Conservation (phyloP, 2,797 vertebrate genomes). For the Rhynchotus rufescens region DNA sequence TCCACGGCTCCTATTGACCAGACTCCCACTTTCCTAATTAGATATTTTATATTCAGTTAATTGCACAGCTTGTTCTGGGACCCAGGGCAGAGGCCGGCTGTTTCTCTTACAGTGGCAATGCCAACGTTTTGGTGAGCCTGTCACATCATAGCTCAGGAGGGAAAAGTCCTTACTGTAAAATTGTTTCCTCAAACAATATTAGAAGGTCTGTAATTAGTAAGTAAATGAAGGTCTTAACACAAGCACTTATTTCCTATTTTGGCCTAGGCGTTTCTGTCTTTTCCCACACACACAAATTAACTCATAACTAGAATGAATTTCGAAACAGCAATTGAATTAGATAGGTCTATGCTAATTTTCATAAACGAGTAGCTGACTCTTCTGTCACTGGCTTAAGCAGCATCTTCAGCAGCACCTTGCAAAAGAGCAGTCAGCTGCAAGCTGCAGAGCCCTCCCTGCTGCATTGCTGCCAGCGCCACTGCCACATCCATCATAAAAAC, state of each 20-base stretch:
- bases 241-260: neutral
- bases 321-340: neutral
- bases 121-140: neutral
- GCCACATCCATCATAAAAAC: slow-evolving; percentile 18
- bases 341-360: neutral
- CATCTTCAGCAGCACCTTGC: neutral
- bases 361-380: neutral
- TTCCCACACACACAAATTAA: neutral
- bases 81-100: neutral
- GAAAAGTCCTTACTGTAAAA: neutral
- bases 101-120: neutral
- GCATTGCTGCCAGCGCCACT: neutral
- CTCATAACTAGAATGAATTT: neutral
- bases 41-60: neutral
- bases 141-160: neutral
- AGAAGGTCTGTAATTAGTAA: too few species aligned
- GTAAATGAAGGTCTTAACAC: neutral
- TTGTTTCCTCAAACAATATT: neutral
- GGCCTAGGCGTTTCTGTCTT: neutral
- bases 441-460: neutral
- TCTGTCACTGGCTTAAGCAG: neutral
- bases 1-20: neutral
- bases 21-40: neutral
- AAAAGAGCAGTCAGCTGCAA: neutral
- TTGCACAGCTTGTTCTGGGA: neutral